A percentile compares a stretch with the other conserved stretches of the same genome.
Conservation (phyloP, 2,888 invertebrate species). For the Eumacrocentrus americanus region DNA sequence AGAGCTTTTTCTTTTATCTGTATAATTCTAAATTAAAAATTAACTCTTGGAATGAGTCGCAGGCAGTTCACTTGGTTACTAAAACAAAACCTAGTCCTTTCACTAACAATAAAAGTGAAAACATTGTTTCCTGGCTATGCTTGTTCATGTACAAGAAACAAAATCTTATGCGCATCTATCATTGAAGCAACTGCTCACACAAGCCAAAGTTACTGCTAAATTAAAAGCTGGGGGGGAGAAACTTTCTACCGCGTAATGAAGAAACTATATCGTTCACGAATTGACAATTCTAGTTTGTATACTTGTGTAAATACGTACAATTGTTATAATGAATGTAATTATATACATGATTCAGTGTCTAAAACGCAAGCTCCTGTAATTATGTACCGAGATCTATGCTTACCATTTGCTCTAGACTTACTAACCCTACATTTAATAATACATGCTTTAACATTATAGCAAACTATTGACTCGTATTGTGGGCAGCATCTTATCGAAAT, state of each 20-base stretch:
- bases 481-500: too few relatives aligned
- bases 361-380: constrained; percentile 11
- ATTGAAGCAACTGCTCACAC: constrained; percentile 8
- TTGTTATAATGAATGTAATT: constrained; percentile 14
- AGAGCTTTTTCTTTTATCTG: too few relatives aligned
- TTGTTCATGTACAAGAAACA: too few relatives aligned
- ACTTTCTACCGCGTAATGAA: constrained; percentile 1
- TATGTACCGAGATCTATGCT: constrained; percentile 21
- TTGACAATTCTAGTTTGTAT: constrained; percentile 19
- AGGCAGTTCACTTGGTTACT: background rate
- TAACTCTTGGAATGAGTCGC: background rate
- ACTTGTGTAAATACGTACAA: constrained; percentile 29
- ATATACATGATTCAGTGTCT: constrained; percentile 10
- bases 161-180: too few relatives aligned
- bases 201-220: constrained; percentile 26
- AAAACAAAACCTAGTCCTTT: background rate
- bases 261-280: background rate
- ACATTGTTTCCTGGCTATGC: background rate
- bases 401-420: constrained; percentile 18
- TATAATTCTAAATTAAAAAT: background rate
- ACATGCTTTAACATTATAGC: constrained; percentile 49
- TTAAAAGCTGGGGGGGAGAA: background rate
- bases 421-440: constrained; percentile 48
- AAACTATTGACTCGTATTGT: background rate
- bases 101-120: background rate